Evolutionary conservation across 2,113 vertebrate species (phyloP).

Genomic region (Chloroceryle aenea): DNA sequence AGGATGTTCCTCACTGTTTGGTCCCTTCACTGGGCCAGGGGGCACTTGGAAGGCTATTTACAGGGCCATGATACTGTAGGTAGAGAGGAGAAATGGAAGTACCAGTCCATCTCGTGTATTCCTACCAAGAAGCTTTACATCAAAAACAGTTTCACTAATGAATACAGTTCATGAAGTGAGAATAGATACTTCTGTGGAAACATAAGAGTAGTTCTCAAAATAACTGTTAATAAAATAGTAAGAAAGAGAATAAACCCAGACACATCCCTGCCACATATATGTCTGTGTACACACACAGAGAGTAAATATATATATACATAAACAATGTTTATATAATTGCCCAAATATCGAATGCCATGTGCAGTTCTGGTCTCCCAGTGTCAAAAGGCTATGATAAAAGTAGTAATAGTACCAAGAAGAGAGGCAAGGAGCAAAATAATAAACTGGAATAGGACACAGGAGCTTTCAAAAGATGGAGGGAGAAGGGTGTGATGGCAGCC

Average conservation of each 20-base stretch:
- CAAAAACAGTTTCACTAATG: not conserved
- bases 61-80: rapidly evolving
- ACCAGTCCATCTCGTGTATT: not conserved
- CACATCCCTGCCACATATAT: not conserved
- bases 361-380: not conserved
- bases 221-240: not conserved
- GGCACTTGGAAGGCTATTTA: not conserved
- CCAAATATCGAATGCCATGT: not conserved
- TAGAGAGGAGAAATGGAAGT: not conserved
- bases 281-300: not conserved
- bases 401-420: not conserved
- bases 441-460: not conserved
- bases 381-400: not conserved
- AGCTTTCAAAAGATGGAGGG: not conserved
- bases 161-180: not conserved
- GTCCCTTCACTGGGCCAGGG: not conserved
- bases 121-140: not conserved
- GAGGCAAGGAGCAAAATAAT: not conserved
- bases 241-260: not conserved
- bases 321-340: not conserved
- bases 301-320: not conserved
- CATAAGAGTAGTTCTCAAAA: not conserved
- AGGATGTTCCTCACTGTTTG: not conserved
- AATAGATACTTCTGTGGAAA: not conserved
- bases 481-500: not conserved